Percentiles rank a stretch among this genome's conserved stretches.
Conservation (phyloP, 1,140 invertebrate species). For the Physella acuta region DNA sequence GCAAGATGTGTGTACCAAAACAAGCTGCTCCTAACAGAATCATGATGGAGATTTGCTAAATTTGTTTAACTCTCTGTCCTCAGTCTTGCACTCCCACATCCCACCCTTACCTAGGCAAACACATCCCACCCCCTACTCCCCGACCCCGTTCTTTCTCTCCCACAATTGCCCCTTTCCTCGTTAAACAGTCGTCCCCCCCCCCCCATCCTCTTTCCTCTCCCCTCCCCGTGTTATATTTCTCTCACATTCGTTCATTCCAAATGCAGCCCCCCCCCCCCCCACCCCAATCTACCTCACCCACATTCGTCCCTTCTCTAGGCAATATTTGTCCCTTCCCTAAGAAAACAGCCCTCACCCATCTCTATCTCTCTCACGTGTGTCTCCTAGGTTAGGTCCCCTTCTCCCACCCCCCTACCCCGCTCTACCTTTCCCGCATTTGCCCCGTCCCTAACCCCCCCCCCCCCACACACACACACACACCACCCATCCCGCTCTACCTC, state of each 20-base stretch:
- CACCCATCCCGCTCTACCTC: background rate
- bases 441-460: background rate
- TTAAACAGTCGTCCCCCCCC: background rate
- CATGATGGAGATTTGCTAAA: background rate
- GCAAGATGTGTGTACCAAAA: too few relatives aligned
- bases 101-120: background rate
- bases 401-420: background rate
- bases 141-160: background rate
- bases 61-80: background rate
- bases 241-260: slow-evolving; percentile 7
- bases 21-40: too few relatives aligned
- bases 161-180: background rate
- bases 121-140: background rate
- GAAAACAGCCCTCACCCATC: background rate
- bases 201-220: background rate
- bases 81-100: background rate
- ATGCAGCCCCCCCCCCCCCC: background rate
- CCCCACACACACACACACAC: background rate
- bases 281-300: slow-evolving; percentile 9
- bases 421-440: background rate
- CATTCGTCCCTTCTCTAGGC: background rate
- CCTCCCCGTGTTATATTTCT: slow-evolving; percentile 3
- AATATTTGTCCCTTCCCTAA: slow-evolving; percentile 6
- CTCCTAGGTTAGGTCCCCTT: background rate
- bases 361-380: slow-evolving; percentile 8